phyloP scores from a whole-genome alignment of 2,797 vertebrate genomes.

The Melanotaenia pygmaea region DNA sequence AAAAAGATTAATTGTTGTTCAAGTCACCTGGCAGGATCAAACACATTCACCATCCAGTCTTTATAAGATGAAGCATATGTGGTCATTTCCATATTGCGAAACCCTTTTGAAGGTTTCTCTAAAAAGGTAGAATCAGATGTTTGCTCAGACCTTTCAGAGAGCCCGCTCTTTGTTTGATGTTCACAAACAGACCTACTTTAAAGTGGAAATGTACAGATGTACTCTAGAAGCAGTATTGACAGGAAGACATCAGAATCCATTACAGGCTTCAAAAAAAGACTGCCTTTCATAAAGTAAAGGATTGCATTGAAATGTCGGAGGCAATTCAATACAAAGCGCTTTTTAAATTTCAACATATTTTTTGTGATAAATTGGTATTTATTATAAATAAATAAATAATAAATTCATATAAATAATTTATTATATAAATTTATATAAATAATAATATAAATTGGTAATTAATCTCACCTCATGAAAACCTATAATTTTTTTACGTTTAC shows the following conservation, averaged over 20 bases:
- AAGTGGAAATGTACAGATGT: constrained; percentile 76
- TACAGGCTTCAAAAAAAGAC: constrained; percentile 51
- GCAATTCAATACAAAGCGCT: neutral
- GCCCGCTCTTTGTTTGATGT: constrained; percentile 62
- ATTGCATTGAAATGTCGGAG: neutral
- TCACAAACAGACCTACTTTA: constrained; percentile 64
- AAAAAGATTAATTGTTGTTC: neutral
- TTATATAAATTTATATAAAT: too few relatives aligned
- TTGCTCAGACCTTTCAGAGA: constrained; percentile 61
- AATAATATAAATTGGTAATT: too few relatives aligned
- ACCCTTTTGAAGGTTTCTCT: constrained; percentile 66
- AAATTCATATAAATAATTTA: too few relatives aligned
- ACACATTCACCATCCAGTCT: constrained; percentile 47
- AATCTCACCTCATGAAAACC: neutral
- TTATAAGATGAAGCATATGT: constrained; percentile 66
- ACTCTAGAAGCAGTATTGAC: constrained; percentile 38
- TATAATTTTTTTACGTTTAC: neutral
- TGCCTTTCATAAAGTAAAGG: constrained; percentile 25
- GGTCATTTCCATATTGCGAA: constrained; percentile 69
- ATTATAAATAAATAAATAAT: too few relatives aligned
- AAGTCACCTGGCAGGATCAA: constrained; percentile 56
- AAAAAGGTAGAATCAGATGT: constrained; percentile 55
- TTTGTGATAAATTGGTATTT: neutral
- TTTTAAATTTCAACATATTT: neutral
- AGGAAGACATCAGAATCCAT: constrained; percentile 30